Percentiles rank a stretch among this genome's conserved stretches.
phyloP scores from a whole-genome alignment of 2,888 invertebrate species.

The Pristionchus exspectatus region DNA sequence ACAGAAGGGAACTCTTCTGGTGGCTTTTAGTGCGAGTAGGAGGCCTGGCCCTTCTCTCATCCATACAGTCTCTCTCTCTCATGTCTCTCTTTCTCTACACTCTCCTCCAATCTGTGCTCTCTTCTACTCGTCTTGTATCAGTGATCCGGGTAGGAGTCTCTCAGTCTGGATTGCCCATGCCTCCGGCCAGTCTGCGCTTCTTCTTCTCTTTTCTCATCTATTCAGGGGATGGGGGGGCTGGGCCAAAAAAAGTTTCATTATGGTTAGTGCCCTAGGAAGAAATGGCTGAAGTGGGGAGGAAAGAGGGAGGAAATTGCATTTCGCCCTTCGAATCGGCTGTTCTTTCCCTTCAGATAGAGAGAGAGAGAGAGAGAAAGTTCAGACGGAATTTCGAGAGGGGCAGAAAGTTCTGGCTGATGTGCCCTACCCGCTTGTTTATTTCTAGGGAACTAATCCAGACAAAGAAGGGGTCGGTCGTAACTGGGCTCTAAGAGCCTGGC shows the following conservation, averaged over 20 bases:
- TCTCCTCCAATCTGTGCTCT: conserved; percentile 49
- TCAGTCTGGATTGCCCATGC: not conserved
- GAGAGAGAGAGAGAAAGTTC: conserved; percentile 1
- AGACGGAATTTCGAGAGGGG: not conserved
- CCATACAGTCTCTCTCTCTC: not conserved
- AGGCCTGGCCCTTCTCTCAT: not conserved
- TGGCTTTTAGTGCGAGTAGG: conserved; percentile 28
- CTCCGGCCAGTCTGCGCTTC: not conserved
- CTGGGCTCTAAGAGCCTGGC: not conserved
- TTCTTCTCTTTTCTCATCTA: not conserved
- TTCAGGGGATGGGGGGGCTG: not conserved
- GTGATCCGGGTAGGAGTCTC: conserved; percentile 22
- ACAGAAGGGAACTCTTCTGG: conserved; percentile 40
- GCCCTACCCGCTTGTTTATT: not conserved
- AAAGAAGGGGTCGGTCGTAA: conserved; percentile 9
- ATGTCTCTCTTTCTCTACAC: conserved; percentile 10
- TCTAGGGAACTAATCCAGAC: not conserved
- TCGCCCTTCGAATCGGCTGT: conserved; percentile 13
- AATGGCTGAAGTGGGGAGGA: conserved; percentile 49
- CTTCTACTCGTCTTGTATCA: conserved; percentile 3
- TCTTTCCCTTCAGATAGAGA: not conserved
- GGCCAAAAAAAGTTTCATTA: conserved; percentile 32
- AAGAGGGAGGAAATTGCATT: conserved; percentile 44
- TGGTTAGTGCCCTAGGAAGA: conserved; percentile 34
- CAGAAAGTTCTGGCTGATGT: not conserved